Evolutionary conservation across 2,113 vertebrate species (phyloP), one percentile per base, ranked within the genome.

Genomic region (Brevimyrus niger): DNA sequence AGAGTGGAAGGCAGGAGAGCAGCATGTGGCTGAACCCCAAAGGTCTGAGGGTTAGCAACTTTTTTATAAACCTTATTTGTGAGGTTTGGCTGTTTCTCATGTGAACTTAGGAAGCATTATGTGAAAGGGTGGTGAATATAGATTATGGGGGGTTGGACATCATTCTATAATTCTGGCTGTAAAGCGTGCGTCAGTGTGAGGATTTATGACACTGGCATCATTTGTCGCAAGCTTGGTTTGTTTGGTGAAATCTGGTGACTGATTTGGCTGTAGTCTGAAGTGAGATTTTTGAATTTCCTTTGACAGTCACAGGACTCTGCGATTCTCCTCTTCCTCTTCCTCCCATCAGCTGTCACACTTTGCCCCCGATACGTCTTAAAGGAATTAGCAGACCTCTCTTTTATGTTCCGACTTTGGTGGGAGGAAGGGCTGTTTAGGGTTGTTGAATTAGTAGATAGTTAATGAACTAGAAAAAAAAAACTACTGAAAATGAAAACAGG

Each of bases 191-290:
- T 38, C 31, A 38, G 15, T 80, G 73, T 80, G 31, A 42, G 35
- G 35, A 80, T 42, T 93, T 90, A 42, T 42, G 73, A 91, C 91
- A 92, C 93, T 89, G 7, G 51, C 21, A 65, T n/a, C 23, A 87
- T 23, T 38, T 51, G 15, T 44, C 35, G 21, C 55, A 61, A 27
- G 53, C 42, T 61, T 76, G 73, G 73, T 42, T 80, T 38, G 31
- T 80, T 80, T 38, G 73, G 73, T 80, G 73, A 58, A 51, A 42
- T 13, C 53, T 50, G 48, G 90, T 92, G 90, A 51, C 90, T 93
- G 90, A 86, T 92, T 90, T 93, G 73, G 35, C 69, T 91, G 92
- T 92, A 90, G 86, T 92, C 90, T 92, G 82, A 92, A 89, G 92
- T 93, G 89, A 86, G 47, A 86, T 31, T 27, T 35, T 35, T 47